These are phyloP conservation scores for Aplysina aerophoba DNA, from an alignment of 37 sponge, comb jelly and placozoan genomes.

Conservation along the genomic window DNA sequence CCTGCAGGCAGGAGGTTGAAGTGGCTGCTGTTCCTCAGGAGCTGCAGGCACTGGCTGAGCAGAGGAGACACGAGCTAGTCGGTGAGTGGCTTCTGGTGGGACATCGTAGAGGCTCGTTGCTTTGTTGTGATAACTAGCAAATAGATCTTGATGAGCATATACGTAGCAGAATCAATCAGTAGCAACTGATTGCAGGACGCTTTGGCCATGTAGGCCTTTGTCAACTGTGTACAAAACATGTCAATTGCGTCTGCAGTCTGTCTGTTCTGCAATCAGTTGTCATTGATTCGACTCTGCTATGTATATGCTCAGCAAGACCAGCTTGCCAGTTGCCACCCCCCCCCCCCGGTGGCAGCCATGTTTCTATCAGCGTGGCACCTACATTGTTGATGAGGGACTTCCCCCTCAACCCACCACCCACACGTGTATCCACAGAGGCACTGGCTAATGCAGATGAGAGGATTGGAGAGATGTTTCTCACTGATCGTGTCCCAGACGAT, in stretches of 20 bases:
- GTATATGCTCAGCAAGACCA: no score
- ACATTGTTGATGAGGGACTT: no score
- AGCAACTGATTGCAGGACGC: no score
- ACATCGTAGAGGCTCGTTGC: no score
- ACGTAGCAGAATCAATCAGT: no score
- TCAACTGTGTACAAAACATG: background rate
- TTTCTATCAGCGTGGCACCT: background rate
- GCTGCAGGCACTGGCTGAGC: conserved; percentile 43
- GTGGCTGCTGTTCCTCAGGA: conserved; percentile 71
- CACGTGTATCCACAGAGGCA: conserved; percentile 61
- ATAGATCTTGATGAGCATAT: no score
- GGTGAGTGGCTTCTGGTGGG: conserved; percentile 45
- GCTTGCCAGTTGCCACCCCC: background rate
- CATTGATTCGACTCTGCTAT: no score
- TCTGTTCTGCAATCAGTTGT: no score
- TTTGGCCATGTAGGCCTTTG: background rate
- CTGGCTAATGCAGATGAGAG: conserved; percentile 94
- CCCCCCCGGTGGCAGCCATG: background rate
- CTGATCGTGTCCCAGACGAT: conserved; percentile 63
- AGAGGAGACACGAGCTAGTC: conserved; percentile 67
- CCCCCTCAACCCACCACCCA: background rate
- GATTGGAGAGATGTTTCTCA: conserved; percentile 87
- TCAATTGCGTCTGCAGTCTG: background rate
- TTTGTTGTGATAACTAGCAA: no score
- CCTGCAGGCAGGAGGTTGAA: conserved; percentile 53